A percentile compares a stretch with the other conserved stretches of the same genome.
These are phyloP conservation scores for Megalurothrips usitatus DNA, from an alignment of 2,888 invertebrate species.

Conservation along the genomic window DNA sequence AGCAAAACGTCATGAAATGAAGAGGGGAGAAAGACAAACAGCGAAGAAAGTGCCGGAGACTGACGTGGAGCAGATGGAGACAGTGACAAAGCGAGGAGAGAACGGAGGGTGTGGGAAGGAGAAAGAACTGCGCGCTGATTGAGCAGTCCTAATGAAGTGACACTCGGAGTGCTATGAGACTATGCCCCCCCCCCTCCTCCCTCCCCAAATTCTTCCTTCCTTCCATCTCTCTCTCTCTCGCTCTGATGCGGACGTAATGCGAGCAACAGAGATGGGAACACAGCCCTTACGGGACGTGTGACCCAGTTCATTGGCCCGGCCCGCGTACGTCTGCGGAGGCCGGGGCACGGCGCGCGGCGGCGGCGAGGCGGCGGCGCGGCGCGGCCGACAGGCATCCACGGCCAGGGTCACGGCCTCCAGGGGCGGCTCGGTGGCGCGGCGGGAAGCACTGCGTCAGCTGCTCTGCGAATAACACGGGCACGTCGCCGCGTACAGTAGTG, in stretches of 20 bases:
- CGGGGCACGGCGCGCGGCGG: neutral
- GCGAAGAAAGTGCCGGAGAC: neutral
- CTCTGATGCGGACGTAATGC: neutral
- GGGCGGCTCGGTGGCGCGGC: neutral
- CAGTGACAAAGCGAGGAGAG: neutral
- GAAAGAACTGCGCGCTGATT: neutral
- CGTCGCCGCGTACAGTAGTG: no score
- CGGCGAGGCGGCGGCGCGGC: neutral
- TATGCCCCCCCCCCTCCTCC: neutral
- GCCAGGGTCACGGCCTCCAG: neutral
- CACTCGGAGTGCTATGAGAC: neutral
- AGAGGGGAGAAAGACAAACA: no score
- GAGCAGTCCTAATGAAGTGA: neutral
- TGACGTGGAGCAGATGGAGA: neutral
- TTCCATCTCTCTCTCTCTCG: neutral
- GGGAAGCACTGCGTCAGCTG: no score
- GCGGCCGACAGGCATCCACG: neutral
- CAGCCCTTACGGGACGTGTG: neutral
- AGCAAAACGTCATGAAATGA: no score
- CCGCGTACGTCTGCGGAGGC: neutral
- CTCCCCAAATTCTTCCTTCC: neutral
- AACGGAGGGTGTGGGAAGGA: neutral
- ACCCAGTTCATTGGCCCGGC: slow-evolving; percentile 17
- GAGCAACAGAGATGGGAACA: no score
- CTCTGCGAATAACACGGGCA: no score